Conservation (phyloP, 2,888 invertebrate species). For the Plebejus argus region DNA sequence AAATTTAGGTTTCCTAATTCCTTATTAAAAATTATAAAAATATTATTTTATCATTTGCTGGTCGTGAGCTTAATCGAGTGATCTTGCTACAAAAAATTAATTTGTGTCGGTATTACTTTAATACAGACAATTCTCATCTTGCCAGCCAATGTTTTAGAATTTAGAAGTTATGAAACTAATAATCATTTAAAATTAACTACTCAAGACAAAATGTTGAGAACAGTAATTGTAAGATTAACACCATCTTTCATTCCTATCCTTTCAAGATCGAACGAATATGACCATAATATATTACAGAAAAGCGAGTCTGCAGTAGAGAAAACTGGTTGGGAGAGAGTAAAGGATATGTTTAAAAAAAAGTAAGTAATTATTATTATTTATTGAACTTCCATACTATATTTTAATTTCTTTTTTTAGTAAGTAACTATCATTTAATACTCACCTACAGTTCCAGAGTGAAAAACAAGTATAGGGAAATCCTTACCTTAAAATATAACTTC, state of each 20-base stretch:
- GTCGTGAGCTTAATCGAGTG: not conserved
- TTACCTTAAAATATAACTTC: not conserved
- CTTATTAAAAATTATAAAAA: too few species aligned
- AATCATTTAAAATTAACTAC: conserved; percentile 35
- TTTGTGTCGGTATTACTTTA: not conserved
- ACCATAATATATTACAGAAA: conserved; percentile 50
- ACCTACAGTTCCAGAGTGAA: not conserved
- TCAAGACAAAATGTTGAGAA: conserved; percentile 52
- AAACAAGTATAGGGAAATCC: not conserved
- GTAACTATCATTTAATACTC: not conserved
- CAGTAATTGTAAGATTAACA: conserved; percentile 53
- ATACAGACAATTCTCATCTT: not conserved
- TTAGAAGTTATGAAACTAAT: not conserved
- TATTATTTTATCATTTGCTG: too few species aligned
- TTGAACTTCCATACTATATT: not conserved
- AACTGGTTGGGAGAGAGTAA: conserved; percentile 76
- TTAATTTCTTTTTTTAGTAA: not conserved
- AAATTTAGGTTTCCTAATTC: too few species aligned
- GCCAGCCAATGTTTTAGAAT: not conserved
- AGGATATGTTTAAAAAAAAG: conserved; percentile 70
- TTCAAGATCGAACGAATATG: conserved; percentile 48
- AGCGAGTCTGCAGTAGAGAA: conserved; percentile 43
- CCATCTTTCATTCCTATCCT: conserved; percentile 60
- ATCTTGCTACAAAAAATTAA: not conserved
- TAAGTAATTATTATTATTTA: conserved; percentile 54